Base-by-base conservation (phyloP, 2,113 vertebrate genomes). In the Callionymus lyra region DNA sequence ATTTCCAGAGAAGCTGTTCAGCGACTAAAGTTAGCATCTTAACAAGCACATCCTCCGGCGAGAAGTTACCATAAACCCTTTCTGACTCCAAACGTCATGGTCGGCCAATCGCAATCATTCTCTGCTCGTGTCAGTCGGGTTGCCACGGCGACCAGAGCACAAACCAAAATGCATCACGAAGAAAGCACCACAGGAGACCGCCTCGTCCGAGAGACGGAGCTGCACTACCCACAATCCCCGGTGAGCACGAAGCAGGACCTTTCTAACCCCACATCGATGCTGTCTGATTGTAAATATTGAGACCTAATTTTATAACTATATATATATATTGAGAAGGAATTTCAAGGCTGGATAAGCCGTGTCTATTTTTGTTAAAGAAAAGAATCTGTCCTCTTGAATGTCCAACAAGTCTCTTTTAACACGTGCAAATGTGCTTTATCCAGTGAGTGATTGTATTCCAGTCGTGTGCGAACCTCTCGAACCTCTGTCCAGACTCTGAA, bases 321-420 rank as follows among this genome's bases (percentile, higher is more conserved):
- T 83, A 77, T 84, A 82, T 70, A 76, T 75, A 76, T 61, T 67
- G 50, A 82, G 74, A 83, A 66, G 78, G 85, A 85, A 81, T 83
- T 80, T 74, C 74, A 76, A 81, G 81, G 85, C 82, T 84, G 82
- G 81, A 79, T 47, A 81, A 81, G 83, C 84, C 80, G 1, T 68
- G 81, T 86, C 84, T 87, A 87, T 87, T 87, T 87, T 87, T 87
- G 80, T 86, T 86, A 82, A 84, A 82, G 63, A 53, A 57, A 62
- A 63, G 72, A 60, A 59, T 14, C 48, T 69, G 76, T 76, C 63
- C 66, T 80, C 75, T 76, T 74, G 77, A 84, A 84, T 80, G 82
- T 84, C 58, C 51, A 38, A 63, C 57, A 41, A 77, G 59, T 78
- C 68, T 76, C 56, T 80, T 82, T 72, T 72, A 80, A 70, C 50